Conservation (phyloP, 2,113 vertebrate species). For the Corythoichthys intestinalis region DNA sequence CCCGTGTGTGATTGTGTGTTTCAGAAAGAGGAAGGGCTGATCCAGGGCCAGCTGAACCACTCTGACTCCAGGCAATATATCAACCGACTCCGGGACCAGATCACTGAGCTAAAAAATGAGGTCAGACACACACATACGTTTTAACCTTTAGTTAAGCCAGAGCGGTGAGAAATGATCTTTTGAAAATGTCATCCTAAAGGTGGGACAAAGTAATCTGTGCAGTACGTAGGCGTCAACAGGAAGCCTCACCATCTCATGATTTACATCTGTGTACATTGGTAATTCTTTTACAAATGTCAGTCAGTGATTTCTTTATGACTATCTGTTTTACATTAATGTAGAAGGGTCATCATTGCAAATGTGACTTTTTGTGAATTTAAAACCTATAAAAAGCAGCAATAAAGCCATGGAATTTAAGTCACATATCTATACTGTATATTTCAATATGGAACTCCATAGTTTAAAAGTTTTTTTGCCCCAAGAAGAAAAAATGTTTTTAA, state of each 20-base stretch:
- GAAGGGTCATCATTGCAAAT: neutral
- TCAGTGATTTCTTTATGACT: neutral
- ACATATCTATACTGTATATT: too few relatives aligned
- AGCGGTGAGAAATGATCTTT: neutral
- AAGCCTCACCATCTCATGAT: neutral
- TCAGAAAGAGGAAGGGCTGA: slow-evolving; percentile 87
- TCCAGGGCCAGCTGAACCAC: slow-evolving; percentile 90
- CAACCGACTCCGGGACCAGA: slow-evolving; percentile 86
- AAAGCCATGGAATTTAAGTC: too few relatives aligned
- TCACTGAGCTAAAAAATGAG: slow-evolving; percentile 88
- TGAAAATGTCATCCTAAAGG: neutral
- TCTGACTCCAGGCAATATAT: slow-evolving; percentile 93
- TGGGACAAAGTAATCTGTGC: neutral
- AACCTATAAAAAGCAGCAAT: neutral
- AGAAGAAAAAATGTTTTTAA: neutral
- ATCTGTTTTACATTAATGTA: neutral
- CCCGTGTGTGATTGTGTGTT: slow-evolving; percentile 23
- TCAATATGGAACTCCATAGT: too few relatives aligned
- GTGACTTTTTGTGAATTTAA: neutral
- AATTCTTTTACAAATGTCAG: neutral
- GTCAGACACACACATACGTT: slow-evolving; percentile 53
- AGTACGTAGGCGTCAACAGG: slow-evolving; percentile 6
- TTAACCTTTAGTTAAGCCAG: neutral
- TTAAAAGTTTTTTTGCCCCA: neutral
- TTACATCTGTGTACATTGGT: neutral